These are phyloP conservation scores for Chauna torquata DNA, from an alignment of 2,113 vertebrate species.

Conservation along the genomic window DNA sequence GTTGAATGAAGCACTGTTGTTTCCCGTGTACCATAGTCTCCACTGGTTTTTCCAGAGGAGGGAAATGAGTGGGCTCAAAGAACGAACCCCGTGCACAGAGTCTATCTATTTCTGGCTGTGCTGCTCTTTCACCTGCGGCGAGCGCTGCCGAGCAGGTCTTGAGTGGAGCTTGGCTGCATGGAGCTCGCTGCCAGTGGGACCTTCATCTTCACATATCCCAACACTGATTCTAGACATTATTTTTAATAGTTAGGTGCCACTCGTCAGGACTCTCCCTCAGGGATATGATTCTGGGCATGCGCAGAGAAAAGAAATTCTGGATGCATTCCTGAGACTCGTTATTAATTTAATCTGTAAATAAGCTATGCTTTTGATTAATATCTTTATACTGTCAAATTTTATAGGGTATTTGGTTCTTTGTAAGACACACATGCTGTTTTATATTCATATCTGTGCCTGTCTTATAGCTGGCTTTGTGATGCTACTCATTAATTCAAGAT, in stretches of 20 bases:
- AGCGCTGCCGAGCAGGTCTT: not conserved
- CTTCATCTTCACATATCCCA: not conserved
- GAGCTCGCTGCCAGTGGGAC: not conserved
- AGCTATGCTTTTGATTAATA: not conserved
- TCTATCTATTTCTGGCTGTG: not conserved
- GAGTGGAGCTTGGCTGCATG: accelerated
- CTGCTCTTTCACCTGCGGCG: accelerated
- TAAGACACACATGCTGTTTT: not conserved
- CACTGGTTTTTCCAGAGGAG: not conserved
- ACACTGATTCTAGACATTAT: not conserved
- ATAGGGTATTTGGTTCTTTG: not conserved
- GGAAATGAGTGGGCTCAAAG: not conserved
- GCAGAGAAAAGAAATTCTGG: not conserved
- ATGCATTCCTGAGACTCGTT: not conserved
- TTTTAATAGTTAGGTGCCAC: not conserved
- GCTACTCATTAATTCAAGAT: conserved; percentile 1
- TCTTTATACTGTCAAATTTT: not conserved
- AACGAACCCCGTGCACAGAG: not conserved
- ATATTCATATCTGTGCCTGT: not conserved
- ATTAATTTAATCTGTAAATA: not conserved
- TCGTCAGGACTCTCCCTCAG: accelerated
- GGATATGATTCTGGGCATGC: not conserved
- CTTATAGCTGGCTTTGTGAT: conserved; percentile 6
- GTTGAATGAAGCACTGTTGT: not conserved
- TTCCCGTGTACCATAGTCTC: not conserved